Conservation (phyloP, 2,888 invertebrate species). For the Standfussiana lucernea region DNA sequence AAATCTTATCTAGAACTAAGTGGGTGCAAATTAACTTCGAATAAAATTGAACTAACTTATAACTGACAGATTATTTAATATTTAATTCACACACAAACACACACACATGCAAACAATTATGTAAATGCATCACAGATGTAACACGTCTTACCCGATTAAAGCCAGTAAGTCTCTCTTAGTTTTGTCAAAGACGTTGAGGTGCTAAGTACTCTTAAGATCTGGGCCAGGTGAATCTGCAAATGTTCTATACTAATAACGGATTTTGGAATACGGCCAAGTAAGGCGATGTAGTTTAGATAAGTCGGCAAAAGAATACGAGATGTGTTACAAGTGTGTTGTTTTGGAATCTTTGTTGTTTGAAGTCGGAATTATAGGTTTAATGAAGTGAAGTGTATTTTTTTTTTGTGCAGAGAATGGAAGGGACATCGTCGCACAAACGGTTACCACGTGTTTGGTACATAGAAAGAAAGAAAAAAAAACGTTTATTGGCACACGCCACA, state of each 20-base stretch:
- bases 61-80: neutral
- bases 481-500: too few relatives aligned
- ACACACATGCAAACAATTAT: conserved; percentile 10
- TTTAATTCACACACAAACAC: neutral
- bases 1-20: too few relatives aligned
- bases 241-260: conserved; percentile 58
- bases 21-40: too few relatives aligned
- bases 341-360: neutral
- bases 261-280: conserved; percentile 60
- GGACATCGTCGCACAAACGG: too few relatives aligned
- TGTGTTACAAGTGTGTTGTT: conserved; percentile 6
- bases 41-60: neutral
- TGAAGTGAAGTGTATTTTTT: neutral
- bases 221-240: conserved; percentile 63
- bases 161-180: conserved; percentile 36
- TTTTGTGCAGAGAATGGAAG: too few relatives aligned
- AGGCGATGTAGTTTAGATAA: conserved; percentile 54
- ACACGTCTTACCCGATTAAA: conserved; percentile 31
- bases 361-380: neutral
- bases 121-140: conserved; percentile 24
- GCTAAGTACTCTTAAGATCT: conserved; percentile 60
- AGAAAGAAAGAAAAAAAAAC: too few relatives aligned
- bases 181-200: conserved; percentile 52
- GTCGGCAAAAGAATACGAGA: conserved; percentile 30
- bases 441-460: too few relatives aligned